Evolutionary conservation across 2,113 vertebrate species (phyloP), one percentile per base, ranked within the genome.

Genomic region (Periophthalmodon schlosseri): DNA sequence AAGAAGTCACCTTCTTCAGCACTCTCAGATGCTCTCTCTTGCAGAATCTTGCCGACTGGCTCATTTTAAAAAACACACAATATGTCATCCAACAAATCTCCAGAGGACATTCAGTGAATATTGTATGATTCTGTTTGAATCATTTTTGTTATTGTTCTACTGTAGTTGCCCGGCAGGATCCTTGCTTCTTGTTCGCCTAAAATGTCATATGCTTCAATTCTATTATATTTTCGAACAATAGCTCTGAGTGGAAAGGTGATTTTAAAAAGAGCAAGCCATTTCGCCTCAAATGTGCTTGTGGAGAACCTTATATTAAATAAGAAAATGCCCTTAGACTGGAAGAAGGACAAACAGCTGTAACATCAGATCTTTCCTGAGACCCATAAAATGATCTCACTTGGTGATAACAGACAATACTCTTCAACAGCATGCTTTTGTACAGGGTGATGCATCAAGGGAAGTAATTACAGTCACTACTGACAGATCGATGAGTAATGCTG

Each of bases 401-500:
- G 64, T 8, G 74, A 85, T 78, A 86, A 76, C 84, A 87, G 86
- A 88, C 84, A 79, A 80, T 82, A 68, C 77, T 72, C 79, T 72
- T 85, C 78, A 74, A 72, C 65, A 14, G 61, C 66, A 54, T 81
- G 80, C 76, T 82, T 88, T 89, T 75, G 84, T 86, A 81, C 75
- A 75, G 77, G 73, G 74, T 89, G 89, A 91, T 88, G 82, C 87
- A 84, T 81, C 86, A 76, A 72, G 75, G 85, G 76, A 74, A 74
- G 78, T 83, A 79, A 91, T 89, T 87, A 86, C 73, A 86, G 84
- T 84, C 86, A 79, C 78, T 65, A 76, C 79, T 88, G 91, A 91
- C 86, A 85, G 87, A 88, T 83, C 46, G 77, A 89, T 91, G 91
- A 91, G 34, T 88, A 84, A 91, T 44, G 79, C 78, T 82, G 81